Evolutionary conservation across 2,888 invertebrate genomes (phyloP), one percentile per base, ranked within the genome.

Genomic region (Cephalotes varians): DNA sequence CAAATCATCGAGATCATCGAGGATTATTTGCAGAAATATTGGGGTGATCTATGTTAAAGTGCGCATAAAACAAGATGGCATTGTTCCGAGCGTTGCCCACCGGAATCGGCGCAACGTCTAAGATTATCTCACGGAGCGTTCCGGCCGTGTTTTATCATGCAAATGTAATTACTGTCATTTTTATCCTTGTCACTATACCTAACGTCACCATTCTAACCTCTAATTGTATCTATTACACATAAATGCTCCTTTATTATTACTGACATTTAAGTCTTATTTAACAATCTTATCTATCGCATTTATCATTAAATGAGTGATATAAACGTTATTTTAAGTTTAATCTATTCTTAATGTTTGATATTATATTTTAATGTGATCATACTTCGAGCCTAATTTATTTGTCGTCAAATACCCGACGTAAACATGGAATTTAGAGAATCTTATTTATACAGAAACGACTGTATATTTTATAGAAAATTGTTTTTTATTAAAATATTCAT

Each of bases 121-220:
- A 90, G 80, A 87, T 88, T 56, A 73, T 92, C 56, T 93, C 92
- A 10, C 90, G 89, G 47, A 95, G 94, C 85, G 94, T 96, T 77
- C 96, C 96, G 86, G 95, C 95, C 28, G 95, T 96, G 72, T 95
- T 96, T 34, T 98, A 98, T 94, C 98, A 98, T 93, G 96, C 97
- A 83, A 97, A 97, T 93, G 98, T 98, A 94, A 96, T 95, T 96
- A 90, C 92, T 89, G 58, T 34, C 34, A 31, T 9, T n/a, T 64
- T 49, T 67, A 12, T 12, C 18, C 25, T 51, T 56, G 2, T 67
- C 3, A 15, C 4, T 9, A 21, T 73, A 87, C 37, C 87, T 9
- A n/a, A n/a, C n/a, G n/a, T n/a, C n/a, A n/a, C n/a, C n/a, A n/a
- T 47, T 28, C 10, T 90, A 83, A 85, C 84, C 81, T 83, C 5